A percentile compares a stretch with the other conserved stretches of the same genome.
These are phyloP conservation scores for Rhabdomys pumilio DNA, from an alignment of 2,797 vertebrate species.

Conservation along the genomic window DNA sequence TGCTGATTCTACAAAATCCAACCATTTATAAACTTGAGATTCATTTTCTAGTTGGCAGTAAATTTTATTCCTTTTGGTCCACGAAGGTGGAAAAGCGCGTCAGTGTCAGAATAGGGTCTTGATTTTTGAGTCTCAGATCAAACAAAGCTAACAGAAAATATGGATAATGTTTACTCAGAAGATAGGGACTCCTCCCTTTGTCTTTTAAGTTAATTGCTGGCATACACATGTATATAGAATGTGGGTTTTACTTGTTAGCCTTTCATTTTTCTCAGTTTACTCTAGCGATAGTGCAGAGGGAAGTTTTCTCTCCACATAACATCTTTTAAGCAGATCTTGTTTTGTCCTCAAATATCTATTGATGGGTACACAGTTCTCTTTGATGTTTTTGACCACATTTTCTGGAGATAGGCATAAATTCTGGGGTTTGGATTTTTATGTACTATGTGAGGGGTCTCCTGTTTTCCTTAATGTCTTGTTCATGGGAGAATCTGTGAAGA, in stretches of 20 bases:
- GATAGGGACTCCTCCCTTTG: slow-evolving; percentile 11
- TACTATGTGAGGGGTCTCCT: not conserved
- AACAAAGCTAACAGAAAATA: slow-evolving; percentile 42
- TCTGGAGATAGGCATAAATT: not conserved
- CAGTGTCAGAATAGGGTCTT: slow-evolving; percentile 42
- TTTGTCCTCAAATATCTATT: slow-evolving; percentile 52
- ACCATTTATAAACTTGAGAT: slow-evolving; percentile 56
- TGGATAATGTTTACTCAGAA: slow-evolving; percentile 39
- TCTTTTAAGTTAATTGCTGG: slow-evolving; percentile 36
- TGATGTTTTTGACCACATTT: slow-evolving; percentile 34
- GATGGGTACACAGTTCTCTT: slow-evolving; percentile 32
- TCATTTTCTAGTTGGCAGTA: slow-evolving; percentile 51
- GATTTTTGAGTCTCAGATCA: slow-evolving; percentile 68
- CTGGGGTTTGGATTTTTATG: not conserved
- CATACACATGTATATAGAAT: not conserved
- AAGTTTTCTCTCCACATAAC: not conserved
- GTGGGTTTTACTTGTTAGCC: slow-evolving; percentile 25
- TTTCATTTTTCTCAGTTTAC: slow-evolving; percentile 62
- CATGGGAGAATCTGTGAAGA: slow-evolving; percentile 23
- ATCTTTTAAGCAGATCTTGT: slow-evolving; percentile 34
- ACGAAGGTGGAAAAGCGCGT: slow-evolving; percentile 6
- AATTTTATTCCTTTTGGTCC: slow-evolving; percentile 52
- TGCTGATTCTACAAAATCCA: slow-evolving; percentile 62
- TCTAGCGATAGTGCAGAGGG: not conserved
- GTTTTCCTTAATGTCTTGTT: slow-evolving; percentile 7